Conservation (phyloP, 2,113 vertebrate species). For the Neotoma lepida region DNA sequence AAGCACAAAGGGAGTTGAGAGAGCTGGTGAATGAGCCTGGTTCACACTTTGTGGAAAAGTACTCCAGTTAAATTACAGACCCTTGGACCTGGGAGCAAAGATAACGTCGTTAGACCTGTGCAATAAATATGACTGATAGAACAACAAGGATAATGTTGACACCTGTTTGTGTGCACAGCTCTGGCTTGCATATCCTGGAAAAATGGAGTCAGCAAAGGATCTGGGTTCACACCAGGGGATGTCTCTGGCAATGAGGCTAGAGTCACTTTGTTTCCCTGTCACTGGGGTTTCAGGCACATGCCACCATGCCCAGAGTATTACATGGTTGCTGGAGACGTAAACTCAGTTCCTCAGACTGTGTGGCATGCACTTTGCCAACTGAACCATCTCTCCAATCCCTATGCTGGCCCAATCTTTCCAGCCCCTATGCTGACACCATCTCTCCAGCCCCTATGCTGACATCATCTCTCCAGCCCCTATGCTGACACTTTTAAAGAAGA, state of each 20-base stretch:
- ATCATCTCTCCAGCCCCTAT: neutral
- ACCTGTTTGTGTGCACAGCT: neutral
- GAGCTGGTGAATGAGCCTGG: slow-evolving; percentile 48
- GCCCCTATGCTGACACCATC: neutral
- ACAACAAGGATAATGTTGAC: neutral
- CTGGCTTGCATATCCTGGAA: neutral
- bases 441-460: neutral
- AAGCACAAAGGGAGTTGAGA: slow-evolving; percentile 79
- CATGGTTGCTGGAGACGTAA: neutral
- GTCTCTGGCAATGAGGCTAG: neutral
- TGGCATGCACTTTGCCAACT: neutral
- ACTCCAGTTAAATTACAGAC: slow-evolving; percentile 74
- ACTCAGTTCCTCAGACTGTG: neutral
- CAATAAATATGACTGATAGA: slow-evolving; percentile 74
- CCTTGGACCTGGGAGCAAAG: slow-evolving; percentile 73
- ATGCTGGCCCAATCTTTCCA: neutral
- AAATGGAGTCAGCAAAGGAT: neutral
- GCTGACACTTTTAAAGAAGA: neutral
- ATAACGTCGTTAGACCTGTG: slow-evolving; percentile 74
- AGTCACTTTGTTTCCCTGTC: neutral
- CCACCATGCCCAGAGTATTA: neutral
- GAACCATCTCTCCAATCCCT: neutral
- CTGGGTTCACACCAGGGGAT: neutral
- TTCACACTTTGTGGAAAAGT: slow-evolving; percentile 41
- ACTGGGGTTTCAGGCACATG: neutral